Conservation (phyloP, 2,888 invertebrate species). For the Brachyptera putata region DNA sequence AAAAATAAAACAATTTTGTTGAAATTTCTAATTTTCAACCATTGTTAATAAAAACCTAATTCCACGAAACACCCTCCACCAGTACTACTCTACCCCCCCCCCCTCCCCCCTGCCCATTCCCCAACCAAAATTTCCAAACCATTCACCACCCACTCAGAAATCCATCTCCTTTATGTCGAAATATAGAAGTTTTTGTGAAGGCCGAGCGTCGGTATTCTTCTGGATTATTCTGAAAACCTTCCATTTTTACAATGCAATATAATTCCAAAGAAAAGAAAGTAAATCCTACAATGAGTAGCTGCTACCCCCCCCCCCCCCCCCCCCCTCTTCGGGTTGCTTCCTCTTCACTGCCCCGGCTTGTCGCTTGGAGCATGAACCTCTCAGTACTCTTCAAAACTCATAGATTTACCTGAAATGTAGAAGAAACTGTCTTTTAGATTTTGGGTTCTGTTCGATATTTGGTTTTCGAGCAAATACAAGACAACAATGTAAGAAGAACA, state of each 20-base stretch:
- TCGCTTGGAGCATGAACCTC: too few species aligned
- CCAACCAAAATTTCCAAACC: not conserved
- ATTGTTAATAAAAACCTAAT: not conserved
- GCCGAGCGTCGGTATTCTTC: slow-evolving; percentile 12
- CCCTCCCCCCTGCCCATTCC: not conserved
- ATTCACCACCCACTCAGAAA: not conserved
- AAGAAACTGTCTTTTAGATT: too few species aligned
- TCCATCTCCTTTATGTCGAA: slow-evolving; percentile 14
- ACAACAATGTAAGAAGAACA: too few species aligned
- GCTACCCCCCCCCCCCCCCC: not conserved
- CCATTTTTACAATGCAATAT: slow-evolving; percentile 17
- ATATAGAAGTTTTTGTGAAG: not conserved
- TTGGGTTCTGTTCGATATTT: too few species aligned
- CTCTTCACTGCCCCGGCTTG: too few species aligned
- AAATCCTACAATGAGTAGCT: not conserved
- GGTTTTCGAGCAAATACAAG: too few species aligned
- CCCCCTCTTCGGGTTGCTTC: not conserved
- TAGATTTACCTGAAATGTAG: too few species aligned
- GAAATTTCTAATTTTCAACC: too few species aligned
- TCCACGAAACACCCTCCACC: not conserved
- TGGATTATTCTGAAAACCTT: slow-evolving; percentile 7
- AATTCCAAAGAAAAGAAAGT: slow-evolving; percentile 18
- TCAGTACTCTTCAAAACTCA: not conserved
- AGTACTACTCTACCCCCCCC: not conserved
- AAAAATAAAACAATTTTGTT: too few species aligned